Conservation (phyloP, 2,113 vertebrate genomes). For the Scophthalmus maximus region DNA sequence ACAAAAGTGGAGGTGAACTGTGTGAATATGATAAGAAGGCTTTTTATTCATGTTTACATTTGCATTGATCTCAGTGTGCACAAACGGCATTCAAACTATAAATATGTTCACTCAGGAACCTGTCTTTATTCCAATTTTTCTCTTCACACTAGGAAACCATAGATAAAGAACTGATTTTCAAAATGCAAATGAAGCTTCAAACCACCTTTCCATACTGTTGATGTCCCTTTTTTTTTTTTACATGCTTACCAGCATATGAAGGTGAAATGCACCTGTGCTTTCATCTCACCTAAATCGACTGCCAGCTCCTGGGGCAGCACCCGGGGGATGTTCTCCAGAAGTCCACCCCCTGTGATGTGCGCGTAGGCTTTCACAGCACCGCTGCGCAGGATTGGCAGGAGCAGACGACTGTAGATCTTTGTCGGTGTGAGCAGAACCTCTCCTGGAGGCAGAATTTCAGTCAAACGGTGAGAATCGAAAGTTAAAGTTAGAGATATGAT, state of each 20-base stretch:
- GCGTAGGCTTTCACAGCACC: conserved; percentile 91
- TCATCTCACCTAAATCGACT: conserved; percentile 88
- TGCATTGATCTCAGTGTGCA: too few species aligned
- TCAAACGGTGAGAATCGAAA: background rate
- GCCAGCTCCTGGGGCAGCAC: conserved; percentile 87
- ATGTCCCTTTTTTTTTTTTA: background rate
- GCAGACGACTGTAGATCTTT: conserved; percentile 90
- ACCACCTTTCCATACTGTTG: background rate
- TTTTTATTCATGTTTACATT: too few species aligned
- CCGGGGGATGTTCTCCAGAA: conserved; percentile 95
- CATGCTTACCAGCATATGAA: background rate
- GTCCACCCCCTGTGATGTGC: conserved; percentile 96
- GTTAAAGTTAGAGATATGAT: background rate
- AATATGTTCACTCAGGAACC: too few species aligned
- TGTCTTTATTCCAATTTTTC: too few species aligned
- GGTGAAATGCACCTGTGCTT: background rate
- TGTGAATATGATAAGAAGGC: too few species aligned
- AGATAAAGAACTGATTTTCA: too few species aligned
- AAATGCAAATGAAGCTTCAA: too few species aligned
- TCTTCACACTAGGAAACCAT: too few species aligned
- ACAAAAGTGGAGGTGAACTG: too few species aligned
- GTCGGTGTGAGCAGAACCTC: conserved; percentile 92
- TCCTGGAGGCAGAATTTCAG: conserved; percentile 75
- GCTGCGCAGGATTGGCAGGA: conserved; percentile 88
- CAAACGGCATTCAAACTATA: too few species aligned